These are phyloP conservation scores for Oryzias curvinotus DNA, from an alignment of 2,113 vertebrate species.

Conservation along the genomic window DNA sequence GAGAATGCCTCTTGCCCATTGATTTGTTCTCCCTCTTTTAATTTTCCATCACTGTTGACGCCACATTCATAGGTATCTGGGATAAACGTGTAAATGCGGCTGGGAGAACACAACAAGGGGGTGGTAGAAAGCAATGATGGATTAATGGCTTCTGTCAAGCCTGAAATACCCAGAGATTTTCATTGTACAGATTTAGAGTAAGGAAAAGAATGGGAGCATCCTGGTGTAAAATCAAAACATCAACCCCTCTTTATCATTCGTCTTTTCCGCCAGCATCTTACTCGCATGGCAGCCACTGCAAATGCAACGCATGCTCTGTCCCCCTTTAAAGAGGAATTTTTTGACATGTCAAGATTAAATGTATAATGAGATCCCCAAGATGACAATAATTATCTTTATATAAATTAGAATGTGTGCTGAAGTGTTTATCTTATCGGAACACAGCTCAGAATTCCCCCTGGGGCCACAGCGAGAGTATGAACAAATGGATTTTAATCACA, in stretches of 20 bases:
- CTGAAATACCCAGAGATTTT: conserved; percentile 81
- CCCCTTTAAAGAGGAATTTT: conserved; percentile 81
- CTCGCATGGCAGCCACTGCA: conserved; percentile 57
- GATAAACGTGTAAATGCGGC: conserved; percentile 7
- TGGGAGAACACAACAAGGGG: conserved; percentile 38
- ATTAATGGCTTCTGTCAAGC: conserved; percentile 78
- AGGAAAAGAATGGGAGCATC: conserved; percentile 84
- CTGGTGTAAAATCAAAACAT: conserved; percentile 88
- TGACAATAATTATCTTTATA: conserved; percentile 84
- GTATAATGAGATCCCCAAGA: conserved; percentile 90
- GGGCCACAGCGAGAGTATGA: conserved; percentile 80
- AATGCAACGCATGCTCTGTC: conserved; percentile 78
- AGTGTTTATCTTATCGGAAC: conserved; percentile 83
- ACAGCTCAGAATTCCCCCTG: conserved; percentile 76
- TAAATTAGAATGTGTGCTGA: conserved; percentile 88
- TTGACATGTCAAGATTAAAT: conserved; percentile 87
- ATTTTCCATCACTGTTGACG: conserved; percentile 42
- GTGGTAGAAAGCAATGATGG: conserved; percentile 43
- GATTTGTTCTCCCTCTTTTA: conserved; percentile 51
- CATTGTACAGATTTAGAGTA: conserved; percentile 86
- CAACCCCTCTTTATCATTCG: conserved; percentile 94
- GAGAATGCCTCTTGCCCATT: conserved; percentile 55
- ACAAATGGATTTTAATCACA: conserved; percentile 92
- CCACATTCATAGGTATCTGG: conserved; percentile 47
- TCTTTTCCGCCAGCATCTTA: conserved; percentile 80